Evolutionary conservation across 2,888 invertebrate species (phyloP), one percentile per base, ranked within the genome.

Genomic region (Drosophila atripex): DNA sequence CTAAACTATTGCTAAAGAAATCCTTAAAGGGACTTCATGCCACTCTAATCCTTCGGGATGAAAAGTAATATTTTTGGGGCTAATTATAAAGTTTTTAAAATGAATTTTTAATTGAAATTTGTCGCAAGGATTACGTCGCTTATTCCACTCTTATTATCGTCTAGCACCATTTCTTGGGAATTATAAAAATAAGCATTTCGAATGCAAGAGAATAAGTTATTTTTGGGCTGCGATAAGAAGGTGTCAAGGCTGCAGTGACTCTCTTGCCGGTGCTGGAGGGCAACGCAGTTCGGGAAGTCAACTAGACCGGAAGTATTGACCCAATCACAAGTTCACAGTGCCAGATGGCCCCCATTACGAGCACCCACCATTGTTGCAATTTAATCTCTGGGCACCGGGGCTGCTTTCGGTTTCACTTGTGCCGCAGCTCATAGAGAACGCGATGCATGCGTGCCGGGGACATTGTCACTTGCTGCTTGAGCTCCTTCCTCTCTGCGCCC

Each of bases 361-460:
- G 28, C 52, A 84, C 80, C 75, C 68, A 80, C 80, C 85, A 60
- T 78, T 72, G 50, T 61, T 50, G 46, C 45, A 35, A 43, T 47
- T 63, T 45, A 39, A 63, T 49, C 45, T 45, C 71, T 68, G 39
- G 49, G 59, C 46, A 28, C 25, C 45, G 56, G 25, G 9, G 28
- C 54, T 63, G 28, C 54, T 63, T 46, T 69, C 50, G 63, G 28
- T 64, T 45, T 66, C 49, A 63, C 41, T 56, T 43, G 41, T 52
- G 63, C 53, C 51, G 65, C 60, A 56, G 45, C 51, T 71, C 68
- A 70, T 69, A 50, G 57, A 50, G 21, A 46, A 9, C 41, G 41
- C 39, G 21, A 41, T 58, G 47, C 54, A 54, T 28, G 3, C 28
- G 43, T 4, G 23, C 30, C n/a, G 30, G 32, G 41, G 39, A 47